phyloP scores from a whole-genome alignment of 2,113 vertebrate genomes.

The Hyaena hyaena region DNA sequence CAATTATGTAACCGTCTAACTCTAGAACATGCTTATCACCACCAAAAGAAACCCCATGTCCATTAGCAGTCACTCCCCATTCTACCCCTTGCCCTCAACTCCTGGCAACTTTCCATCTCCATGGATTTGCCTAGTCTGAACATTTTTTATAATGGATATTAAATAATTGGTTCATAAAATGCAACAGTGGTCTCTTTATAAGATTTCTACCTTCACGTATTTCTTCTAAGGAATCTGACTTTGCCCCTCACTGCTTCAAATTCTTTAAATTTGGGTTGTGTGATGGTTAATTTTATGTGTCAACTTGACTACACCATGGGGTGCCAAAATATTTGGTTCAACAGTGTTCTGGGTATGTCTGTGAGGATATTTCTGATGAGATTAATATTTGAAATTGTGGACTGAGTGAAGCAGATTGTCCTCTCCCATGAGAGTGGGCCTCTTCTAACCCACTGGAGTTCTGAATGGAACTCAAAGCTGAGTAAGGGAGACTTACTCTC shows the following conservation, averaged over 20 bases:
- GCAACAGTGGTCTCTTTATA: not conserved
- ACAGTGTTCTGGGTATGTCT: not conserved
- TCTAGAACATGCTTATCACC: not conserved
- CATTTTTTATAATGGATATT: not conserved
- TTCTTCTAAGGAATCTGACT: conserved; percentile 33
- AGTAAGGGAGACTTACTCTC: not conserved
- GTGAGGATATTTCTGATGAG: not conserved
- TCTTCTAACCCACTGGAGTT: not conserved
- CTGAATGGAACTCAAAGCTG: not conserved
- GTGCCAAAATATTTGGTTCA: not conserved
- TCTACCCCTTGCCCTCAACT: not conserved
- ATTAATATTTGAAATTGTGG: not conserved
- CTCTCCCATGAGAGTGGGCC: not conserved
- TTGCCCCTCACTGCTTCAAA: not conserved
- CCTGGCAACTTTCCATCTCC: not conserved
- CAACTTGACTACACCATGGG: not conserved
- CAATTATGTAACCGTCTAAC: not conserved
- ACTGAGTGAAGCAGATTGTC: not conserved
- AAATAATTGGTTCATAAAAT: not conserved
- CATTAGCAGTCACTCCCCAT: too few relatives aligned
- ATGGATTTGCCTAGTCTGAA: not conserved
- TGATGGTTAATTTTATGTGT: not conserved
- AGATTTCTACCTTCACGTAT: not conserved
- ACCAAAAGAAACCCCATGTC: not conserved
- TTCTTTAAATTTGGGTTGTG: not conserved